Conservation (phyloP, 2,113 vertebrate species). For the Rhinoderma darwinii region DNA sequence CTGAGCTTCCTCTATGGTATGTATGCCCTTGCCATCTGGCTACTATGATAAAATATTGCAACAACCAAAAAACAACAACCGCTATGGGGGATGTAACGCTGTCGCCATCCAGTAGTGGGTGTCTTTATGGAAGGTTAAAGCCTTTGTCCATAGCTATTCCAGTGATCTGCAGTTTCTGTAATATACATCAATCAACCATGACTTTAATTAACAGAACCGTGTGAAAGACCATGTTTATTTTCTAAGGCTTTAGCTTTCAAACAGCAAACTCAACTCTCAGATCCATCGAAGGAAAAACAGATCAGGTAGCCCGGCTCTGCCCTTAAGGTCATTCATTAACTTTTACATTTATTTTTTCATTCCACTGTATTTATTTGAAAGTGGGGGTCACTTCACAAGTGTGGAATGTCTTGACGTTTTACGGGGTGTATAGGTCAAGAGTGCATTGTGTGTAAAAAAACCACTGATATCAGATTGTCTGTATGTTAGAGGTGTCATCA, state of each 20-base stretch:
- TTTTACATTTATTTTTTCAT: neutral
- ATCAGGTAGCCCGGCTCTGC: slow-evolving; percentile 27
- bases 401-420: slow-evolving; percentile 16
- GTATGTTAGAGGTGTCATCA: slow-evolving; percentile 14
- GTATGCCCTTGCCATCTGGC: neutral
- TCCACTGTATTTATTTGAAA: slow-evolving; percentile 27
- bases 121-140: neutral
- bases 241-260: slow-evolving; percentile 27
- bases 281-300: slow-evolving; percentile 25
- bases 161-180: neutral
- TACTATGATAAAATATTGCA: neutral
- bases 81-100: neutral
- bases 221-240: slow-evolving; percentile 38
- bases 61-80: neutral
- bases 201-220: neutral
- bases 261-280: neutral
- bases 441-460: slow-evolving; percentile 36
- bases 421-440: slow-evolving; percentile 21
- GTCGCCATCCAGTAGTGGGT: neutral
- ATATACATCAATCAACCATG: neutral
- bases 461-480: slow-evolving; percentile 22
- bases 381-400: neutral
- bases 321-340: slow-evolving; percentile 13
- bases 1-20: neutral
- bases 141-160: neutral